These are phyloP conservation scores for Chrysolina haemoptera DNA, from an alignment of 2,888 invertebrate species.

Conservation along the genomic window DNA sequence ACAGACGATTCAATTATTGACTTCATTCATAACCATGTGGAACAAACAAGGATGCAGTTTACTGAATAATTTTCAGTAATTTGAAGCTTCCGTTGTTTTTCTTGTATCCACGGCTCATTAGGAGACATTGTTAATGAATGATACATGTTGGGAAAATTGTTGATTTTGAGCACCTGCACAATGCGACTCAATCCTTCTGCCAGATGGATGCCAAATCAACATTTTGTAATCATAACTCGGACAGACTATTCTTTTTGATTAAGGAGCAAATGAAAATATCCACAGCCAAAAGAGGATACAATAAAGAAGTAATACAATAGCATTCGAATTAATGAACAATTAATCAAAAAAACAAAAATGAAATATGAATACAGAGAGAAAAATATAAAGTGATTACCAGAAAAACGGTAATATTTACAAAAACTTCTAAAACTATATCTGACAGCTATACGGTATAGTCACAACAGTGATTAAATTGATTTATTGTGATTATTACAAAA, in stretches of 20 bases:
- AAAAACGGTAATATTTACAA: too few species aligned
- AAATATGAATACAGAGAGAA: too few species aligned
- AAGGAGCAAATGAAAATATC: too few species aligned
- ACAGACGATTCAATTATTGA: constrained; percentile 35
- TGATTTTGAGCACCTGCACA: constrained; percentile 1
- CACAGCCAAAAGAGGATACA: too few species aligned
- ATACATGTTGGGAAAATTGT: not conserved
- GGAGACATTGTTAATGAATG: not conserved
- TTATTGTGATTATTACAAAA: too few species aligned
- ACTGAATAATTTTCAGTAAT: constrained; percentile 10
- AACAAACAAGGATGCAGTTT: constrained; percentile 16
- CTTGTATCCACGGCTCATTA: constrained; percentile 3
- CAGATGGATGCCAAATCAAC: not conserved
- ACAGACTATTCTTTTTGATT: not conserved
- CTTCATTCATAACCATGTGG: constrained; percentile 17
- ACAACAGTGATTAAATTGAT: too few species aligned
- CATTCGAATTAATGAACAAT: too few species aligned
- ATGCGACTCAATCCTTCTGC: not conserved
- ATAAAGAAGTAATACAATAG: too few species aligned
- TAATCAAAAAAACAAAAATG: too few species aligned
- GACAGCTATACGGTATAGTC: too few species aligned
- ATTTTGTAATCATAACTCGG: not conserved
- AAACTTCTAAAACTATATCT: too few species aligned
- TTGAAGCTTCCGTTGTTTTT: constrained; percentile 18
- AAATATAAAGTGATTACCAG: too few species aligned